Conservation (phyloP, 1,140 invertebrate species). For the Aphelinus certus region DNA sequence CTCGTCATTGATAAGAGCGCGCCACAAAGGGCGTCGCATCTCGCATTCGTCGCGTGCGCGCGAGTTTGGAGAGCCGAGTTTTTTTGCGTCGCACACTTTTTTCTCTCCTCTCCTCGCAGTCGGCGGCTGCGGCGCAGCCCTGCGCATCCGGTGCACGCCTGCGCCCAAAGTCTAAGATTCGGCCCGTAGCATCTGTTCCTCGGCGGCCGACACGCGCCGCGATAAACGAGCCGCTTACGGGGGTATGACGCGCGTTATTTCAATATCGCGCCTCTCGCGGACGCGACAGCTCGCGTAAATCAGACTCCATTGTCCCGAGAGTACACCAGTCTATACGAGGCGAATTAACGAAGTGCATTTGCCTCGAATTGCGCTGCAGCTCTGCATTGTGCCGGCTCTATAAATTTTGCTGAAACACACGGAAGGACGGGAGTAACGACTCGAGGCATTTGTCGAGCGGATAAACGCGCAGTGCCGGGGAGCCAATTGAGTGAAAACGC, state of each 20-base stretch:
- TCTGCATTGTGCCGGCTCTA: no score
- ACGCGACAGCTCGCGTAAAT: neutral
- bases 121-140: constrained; percentile 19
- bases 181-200: neutral
- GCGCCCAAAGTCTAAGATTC: neutral
- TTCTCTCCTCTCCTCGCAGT: neutral
- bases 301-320: neutral
- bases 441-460: no score
- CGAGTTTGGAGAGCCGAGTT: neutral
- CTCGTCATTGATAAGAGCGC: neutral
- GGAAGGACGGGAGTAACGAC: no score
- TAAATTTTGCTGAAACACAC: no score
- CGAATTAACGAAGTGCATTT: no score
- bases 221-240: constrained; percentile 5
- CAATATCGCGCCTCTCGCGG: neutral
- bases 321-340: no score
- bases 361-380: no score
- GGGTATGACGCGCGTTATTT: neutral
- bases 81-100: neutral
- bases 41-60: neutral
- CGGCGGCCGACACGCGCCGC: neutral
- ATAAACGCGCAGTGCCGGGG: no score
- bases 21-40: neutral
- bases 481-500: no score
- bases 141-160: constrained; percentile 22